Conservation (phyloP, 1,140 invertebrate genomes). For the Ceratosolen solmsi region DNA sequence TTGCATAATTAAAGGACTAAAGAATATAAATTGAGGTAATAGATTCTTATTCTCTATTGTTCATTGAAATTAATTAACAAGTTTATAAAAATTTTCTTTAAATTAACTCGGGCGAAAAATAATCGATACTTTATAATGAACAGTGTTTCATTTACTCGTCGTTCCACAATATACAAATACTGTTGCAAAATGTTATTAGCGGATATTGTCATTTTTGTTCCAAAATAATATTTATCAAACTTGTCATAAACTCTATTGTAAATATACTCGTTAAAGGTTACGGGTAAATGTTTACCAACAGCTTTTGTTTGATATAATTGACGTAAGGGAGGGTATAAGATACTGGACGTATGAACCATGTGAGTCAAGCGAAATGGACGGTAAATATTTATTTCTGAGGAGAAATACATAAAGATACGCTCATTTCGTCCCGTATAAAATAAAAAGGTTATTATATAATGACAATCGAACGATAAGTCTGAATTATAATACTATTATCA, state of each 20-base stretch:
- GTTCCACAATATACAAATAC: too few relatives aligned
- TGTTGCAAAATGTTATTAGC: background rate
- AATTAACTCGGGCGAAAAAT: too few relatives aligned
- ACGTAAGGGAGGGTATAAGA: background rate
- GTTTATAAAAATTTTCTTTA: too few relatives aligned
- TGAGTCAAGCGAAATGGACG: background rate
- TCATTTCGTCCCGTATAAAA: background rate
- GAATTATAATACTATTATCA: too few relatives aligned
- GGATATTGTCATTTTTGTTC: background rate
- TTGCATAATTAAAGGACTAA: too few relatives aligned
- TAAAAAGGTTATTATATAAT: background rate
- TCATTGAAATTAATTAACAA: too few relatives aligned
- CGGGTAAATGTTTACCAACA: slow-evolving; percentile 32
- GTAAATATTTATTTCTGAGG: slow-evolving; percentile 31
- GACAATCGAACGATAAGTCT: too few relatives aligned
- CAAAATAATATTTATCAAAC: background rate
- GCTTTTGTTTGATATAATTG: slow-evolving; percentile 31
- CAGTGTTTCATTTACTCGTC: too few relatives aligned
- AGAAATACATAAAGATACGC: slow-evolving; percentile 19
- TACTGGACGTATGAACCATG: background rate
- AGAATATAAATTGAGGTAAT: too few relatives aligned
- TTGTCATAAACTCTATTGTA: slow-evolving; percentile 11
- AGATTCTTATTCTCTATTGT: too few relatives aligned
- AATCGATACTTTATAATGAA: too few relatives aligned
- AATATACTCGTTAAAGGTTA: slow-evolving; percentile 7